These are phyloP conservation scores for Amphiura filiformis DNA, from an alignment of 35 echinoderm and acorn worm species.

Conservation along the genomic window DNA sequence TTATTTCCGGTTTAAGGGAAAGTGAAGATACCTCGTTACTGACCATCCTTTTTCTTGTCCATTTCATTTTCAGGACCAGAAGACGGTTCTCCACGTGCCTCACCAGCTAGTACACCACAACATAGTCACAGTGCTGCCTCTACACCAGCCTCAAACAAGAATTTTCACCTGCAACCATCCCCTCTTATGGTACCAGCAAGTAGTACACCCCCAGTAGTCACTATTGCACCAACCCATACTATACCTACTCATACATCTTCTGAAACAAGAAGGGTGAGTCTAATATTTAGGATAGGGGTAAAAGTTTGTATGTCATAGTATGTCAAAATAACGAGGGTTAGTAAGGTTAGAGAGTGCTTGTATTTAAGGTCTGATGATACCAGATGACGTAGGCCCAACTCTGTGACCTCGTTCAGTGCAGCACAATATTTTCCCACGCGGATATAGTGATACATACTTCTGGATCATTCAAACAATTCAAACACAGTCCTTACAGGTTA, in stretches of 20 bases:
- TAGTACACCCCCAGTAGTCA: slow-evolving; percentile 89
- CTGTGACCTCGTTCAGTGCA: too few relatives aligned
- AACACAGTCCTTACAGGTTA: too few relatives aligned
- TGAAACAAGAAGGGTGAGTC: slow-evolving; percentile 69
- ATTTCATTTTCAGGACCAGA: slow-evolving; percentile 52
- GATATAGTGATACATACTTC: too few relatives aligned
- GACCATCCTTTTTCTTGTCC: neutral
- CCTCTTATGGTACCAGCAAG: slow-evolving; percentile 80
- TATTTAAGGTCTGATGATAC: too few relatives aligned
- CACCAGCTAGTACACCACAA: slow-evolving; percentile 68
- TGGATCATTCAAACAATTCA: too few relatives aligned
- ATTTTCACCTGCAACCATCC: slow-evolving; percentile 77
- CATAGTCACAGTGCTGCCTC: slow-evolving; percentile 63
- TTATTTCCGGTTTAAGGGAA: too few relatives aligned
- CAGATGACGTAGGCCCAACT: too few relatives aligned
- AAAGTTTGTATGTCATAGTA: too few relatives aligned
- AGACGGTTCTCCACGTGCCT: slow-evolving; percentile 79
- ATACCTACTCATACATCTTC: slow-evolving; percentile 50
- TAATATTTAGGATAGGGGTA: neutral
- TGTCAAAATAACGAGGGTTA: too few relatives aligned
- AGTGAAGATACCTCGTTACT: too few relatives aligned
- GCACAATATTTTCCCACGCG: too few relatives aligned
- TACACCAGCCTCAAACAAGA: slow-evolving; percentile 76
- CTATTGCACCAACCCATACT: slow-evolving; percentile 91
- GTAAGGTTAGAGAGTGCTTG: too few relatives aligned